Percentiles rank a stretch among this genome's conserved stretches.
Conservation (phyloP, 2,113 vertebrate species). For the Deroptyus accipitrinus region DNA sequence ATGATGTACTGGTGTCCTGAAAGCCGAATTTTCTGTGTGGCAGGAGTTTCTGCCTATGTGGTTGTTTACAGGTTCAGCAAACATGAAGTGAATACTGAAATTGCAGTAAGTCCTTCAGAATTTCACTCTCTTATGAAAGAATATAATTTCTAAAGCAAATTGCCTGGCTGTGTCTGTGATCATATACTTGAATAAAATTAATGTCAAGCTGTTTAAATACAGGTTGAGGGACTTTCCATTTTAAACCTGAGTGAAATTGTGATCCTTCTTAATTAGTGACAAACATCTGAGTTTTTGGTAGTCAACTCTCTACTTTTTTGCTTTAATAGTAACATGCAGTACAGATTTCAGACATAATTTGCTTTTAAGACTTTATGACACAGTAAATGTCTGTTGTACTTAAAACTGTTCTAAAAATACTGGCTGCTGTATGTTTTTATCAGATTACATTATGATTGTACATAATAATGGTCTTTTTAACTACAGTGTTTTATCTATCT, state of each 20-base stretch:
- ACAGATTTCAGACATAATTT: not conserved
- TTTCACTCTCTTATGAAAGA: not conserved
- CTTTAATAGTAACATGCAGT: not conserved
- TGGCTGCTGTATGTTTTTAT: not conserved
- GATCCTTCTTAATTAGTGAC: not conserved
- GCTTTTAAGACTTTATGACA: not conserved
- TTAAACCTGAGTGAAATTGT: not conserved
- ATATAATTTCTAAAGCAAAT: not conserved
- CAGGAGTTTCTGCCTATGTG: conserved; percentile 92
- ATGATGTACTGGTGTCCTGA: conserved; percentile 98
- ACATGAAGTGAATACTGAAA: conserved; percentile 90
- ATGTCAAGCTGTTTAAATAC: not conserved
- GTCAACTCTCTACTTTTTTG: not conserved
- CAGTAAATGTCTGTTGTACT: not conserved
- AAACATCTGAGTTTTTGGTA: not conserved
- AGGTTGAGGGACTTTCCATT: not conserved
- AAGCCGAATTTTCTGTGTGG: conserved; percentile 94
- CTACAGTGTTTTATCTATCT: not conserved
- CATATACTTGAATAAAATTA: not conserved
- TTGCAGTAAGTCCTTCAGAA: conserved; percentile 84
- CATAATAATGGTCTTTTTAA: not conserved
- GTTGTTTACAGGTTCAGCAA: conserved; percentile 95
- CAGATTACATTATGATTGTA: not conserved
- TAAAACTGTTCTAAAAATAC: not conserved
- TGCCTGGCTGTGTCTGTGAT: not conserved